Conservation (phyloP, 2,797 vertebrate species). For the Sebastes reedi region DNA sequence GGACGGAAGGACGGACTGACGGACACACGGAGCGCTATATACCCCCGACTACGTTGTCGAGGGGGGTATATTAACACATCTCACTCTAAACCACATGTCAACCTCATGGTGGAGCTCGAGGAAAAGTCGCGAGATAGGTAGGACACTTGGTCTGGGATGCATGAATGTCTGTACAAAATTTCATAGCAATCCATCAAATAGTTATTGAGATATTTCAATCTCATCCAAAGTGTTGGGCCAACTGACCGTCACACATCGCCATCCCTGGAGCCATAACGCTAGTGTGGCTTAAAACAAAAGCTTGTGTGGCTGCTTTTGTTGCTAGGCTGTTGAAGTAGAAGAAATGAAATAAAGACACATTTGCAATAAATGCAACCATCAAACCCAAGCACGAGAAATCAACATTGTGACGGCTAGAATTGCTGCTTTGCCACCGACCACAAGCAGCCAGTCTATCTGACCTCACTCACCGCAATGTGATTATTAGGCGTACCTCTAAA, state of each 20-base stretch:
- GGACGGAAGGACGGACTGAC: too few relatives aligned
- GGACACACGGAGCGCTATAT: too few relatives aligned
- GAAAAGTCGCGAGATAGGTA: background rate
- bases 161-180: background rate
- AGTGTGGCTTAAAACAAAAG: background rate
- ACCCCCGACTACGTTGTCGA: too few relatives aligned
- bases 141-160: background rate
- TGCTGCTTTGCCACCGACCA: conserved; percentile 39
- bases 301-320: background rate
- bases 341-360: background rate
- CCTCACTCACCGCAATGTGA: conserved; percentile 38
- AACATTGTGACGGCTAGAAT: conserved; percentile 8
- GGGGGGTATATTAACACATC: background rate
- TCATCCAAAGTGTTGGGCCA: rapidly evolving
- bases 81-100: background rate
- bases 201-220: background rate
- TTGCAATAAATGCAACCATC: conserved; percentile 28
- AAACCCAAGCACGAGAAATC: conserved; percentile 32
- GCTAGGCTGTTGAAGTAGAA: background rate
- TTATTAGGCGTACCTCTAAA: conserved; percentile 23
- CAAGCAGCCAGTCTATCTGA: conserved; percentile 19
- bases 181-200: background rate
- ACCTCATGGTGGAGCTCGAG: background rate
- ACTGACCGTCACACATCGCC: background rate
- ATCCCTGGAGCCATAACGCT: background rate